These are phyloP conservation scores for Darevskia nairensis DNA, from an alignment of 2,797 vertebrate species.

Conservation along the genomic window DNA sequence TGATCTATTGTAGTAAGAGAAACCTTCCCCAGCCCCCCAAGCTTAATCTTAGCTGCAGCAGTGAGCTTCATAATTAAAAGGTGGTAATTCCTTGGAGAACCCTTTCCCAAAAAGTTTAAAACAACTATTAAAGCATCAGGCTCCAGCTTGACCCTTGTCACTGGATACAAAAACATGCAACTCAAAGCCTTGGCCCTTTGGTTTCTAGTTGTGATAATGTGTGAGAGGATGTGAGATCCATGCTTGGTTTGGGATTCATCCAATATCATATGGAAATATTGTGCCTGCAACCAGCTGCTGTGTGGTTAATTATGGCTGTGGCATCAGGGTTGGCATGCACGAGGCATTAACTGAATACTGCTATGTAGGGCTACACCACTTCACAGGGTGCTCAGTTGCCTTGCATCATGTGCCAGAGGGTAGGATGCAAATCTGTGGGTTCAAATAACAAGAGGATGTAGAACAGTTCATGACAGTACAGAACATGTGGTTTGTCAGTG, in stretches of 20 bases:
- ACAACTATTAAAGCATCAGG: background rate
- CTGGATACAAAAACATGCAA: background rate
- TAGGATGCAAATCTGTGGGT: background rate
- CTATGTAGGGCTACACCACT: too few species aligned
- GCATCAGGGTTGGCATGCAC: background rate
- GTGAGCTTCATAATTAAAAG: background rate
- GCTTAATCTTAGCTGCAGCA: background rate
- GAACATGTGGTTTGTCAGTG: too few species aligned
- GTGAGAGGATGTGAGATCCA: background rate
- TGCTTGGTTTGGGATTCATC: background rate
- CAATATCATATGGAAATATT: background rate
- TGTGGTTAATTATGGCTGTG: background rate
- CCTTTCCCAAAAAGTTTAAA: background rate
- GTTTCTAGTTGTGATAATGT: background rate
- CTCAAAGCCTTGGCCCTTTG: background rate
- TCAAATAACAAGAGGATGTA: too few species aligned
- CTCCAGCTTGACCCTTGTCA: background rate
- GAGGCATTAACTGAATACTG: background rate
- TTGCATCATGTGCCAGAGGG: too few species aligned
- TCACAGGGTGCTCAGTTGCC: background rate
- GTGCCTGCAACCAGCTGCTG: background rate
- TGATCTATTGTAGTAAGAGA: background rate
- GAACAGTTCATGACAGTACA: too few species aligned
- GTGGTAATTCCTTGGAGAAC: background rate
- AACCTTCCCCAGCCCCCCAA: background rate